Base-by-base conservation (phyloP, 2,888 invertebrate genomes). In the Agrypnus murinus region DNA sequence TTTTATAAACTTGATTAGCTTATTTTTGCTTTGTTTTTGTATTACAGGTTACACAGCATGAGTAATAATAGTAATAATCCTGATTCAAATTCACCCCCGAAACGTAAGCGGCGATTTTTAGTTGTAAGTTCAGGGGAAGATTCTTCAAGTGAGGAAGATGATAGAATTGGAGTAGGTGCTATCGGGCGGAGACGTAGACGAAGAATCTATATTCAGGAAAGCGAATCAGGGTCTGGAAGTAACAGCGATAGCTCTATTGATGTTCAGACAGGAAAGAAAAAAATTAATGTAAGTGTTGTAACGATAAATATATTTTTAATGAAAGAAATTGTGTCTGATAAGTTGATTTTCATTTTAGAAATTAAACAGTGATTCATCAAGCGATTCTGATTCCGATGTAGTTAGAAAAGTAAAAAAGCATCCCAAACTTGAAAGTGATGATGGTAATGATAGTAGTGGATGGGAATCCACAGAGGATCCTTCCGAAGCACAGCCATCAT, bases 331-430 rank as follows among this genome's bases (percentile, higher is more conserved):
- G n/a, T n/a, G n/a, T n/a, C n/a, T n/a, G n/a, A n/a, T n/a, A n/a
- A n/a, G n/a, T n/a, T n/a, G n/a, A n/a, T 40, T 64, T 65, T 36
- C 53, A 65, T 87, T 87, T 74, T 84, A 91, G 90, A 88, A 87
- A 79, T 83, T 90, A 72, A 86, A 87, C 73, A 89, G 88, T 76
- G 88, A 87, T 48, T 87, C 85, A 45, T 87, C 85, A 71, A 86
- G 85, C 43, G 77, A 75, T 63, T 80, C 81, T n/a, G 78, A 74
- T 46, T 79, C 80, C 2, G 73, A 77, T 17, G 75, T 80, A 53
- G 69, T 78, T n/a, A 70, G 74, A 70, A 74, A 75, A 70, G 57
- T 45, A 10, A 69, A 25, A 55, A 57, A 48, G 19, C 57, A 64
- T 62, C 45, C 63, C 25, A 69, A 64, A 57, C 10, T 69, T 34